A percentile compares a stretch with the other conserved stretches of the same genome.
Evolutionary conservation across 2,113 vertebrate species (phyloP).

Genomic region (Hoplias malabaricus): DNA sequence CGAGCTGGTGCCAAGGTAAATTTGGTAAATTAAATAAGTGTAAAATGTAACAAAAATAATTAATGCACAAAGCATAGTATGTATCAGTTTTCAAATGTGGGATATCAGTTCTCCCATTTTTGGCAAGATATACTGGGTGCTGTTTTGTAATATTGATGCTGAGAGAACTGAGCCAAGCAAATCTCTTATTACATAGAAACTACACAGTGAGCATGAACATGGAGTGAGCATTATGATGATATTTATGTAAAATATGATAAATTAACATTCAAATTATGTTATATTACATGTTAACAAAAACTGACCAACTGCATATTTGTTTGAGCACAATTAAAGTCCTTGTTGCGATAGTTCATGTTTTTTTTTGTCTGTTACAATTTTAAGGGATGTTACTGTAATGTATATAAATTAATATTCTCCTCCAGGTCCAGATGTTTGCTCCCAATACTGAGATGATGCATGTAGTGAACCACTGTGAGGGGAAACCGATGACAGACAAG

Average conservation of each 20-base stretch:
- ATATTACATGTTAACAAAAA: too few relatives aligned
- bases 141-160: not conserved
- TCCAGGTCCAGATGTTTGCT: constrained; percentile 88
- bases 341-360: too few relatives aligned
- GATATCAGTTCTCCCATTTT: not conserved
- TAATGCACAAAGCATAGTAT: not conserved
- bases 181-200: not conserved
- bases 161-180: not conserved
- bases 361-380: too few relatives aligned
- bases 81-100: not conserved
- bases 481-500: constrained; percentile 82
- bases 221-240: too few relatives aligned
- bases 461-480: constrained; percentile 88
- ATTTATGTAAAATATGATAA: too few relatives aligned
- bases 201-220: not conserved
- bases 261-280: too few relatives aligned
- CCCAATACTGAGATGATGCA: constrained; percentile 89
- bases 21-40: too few relatives aligned
- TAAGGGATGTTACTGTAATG: too few relatives aligned
- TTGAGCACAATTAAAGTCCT: too few relatives aligned
- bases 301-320: too few relatives aligned
- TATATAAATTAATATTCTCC: not conserved
- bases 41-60: not conserved
- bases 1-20: constrained; percentile 82
- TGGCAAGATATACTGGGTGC: not conserved